Conservation (phyloP, 1,140 invertebrate genomes). For the Drosophila nigromelanica region DNA sequence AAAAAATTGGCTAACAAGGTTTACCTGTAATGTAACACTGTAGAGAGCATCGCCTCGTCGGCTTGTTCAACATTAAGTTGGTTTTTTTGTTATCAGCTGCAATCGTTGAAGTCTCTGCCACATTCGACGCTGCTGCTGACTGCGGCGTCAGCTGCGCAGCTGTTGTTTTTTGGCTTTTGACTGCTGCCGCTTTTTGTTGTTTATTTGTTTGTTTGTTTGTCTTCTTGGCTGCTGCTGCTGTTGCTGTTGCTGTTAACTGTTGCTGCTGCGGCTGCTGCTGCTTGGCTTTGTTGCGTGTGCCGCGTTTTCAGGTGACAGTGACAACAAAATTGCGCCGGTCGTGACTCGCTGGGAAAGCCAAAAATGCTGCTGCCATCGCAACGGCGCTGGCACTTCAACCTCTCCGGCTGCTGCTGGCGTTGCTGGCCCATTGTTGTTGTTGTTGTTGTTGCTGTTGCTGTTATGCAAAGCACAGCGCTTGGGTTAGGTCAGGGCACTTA, state of each 20-base stretch:
- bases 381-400: slow-evolving; percentile 8
- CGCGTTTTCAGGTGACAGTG: slow-evolving; percentile 65
- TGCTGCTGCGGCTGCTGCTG: slow-evolving; percentile 26
- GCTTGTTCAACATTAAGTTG: not conserved
- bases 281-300: slow-evolving; percentile 63
- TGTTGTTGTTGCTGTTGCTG: slow-evolving; percentile 49
- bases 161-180: slow-evolving; percentile 30
- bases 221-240: slow-evolving; percentile 54
- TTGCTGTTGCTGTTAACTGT: slow-evolving; percentile 22
- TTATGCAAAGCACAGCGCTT: slow-evolving; percentile 64
- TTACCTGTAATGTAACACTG: no score
- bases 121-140: slow-evolving; percentile 10
- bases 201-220: slow-evolving; percentile 53
- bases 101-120: slow-evolving; percentile 53
- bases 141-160: slow-evolving; percentile 9
- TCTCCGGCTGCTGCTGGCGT: slow-evolving; percentile 6
- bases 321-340: slow-evolving; percentile 76
- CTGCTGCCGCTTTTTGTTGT: slow-evolving; percentile 17
- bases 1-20: not conserved
- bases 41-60: slow-evolving; percentile 13
- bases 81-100: slow-evolving; percentile 64
- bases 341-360: slow-evolving; percentile 79
- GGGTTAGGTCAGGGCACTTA: slow-evolving; percentile 61
- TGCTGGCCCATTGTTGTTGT: slow-evolving; percentile 21
- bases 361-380: slow-evolving; percentile 41